Conservation (phyloP, 2,797 vertebrate species). For the Micromesistius poutassou region DNA sequence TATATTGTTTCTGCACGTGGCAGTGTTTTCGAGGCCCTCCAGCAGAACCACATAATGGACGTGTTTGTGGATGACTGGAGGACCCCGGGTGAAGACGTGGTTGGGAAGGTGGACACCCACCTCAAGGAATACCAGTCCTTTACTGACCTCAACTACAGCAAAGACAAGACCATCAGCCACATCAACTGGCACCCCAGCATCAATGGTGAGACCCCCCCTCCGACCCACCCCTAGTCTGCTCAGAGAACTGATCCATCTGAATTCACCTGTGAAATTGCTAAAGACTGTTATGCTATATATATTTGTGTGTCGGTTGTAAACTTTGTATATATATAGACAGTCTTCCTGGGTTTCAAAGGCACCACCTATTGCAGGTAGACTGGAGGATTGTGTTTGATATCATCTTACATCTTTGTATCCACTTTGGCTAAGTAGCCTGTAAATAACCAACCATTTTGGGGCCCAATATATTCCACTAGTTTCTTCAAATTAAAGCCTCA, state of each 20-base stretch:
- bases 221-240: not conserved
- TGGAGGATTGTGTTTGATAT: too few relatives aligned
- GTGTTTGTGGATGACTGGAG: conserved; percentile 83
- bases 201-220: conserved; percentile 66
- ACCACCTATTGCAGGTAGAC: not conserved
- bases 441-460: too few relatives aligned
- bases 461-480: too few relatives aligned
- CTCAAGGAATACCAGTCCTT: conserved; percentile 82
- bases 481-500: too few relatives aligned
- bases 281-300: too few relatives aligned
- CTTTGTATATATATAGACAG: not conserved
- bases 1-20: not conserved
- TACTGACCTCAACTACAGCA: conserved; percentile 73
- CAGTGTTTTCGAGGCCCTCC: conserved; percentile 82
- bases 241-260: not conserved
- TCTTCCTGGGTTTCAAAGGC: not conserved
- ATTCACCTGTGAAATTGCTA: too few relatives aligned
- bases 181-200: conserved; percentile 87
- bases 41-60: conserved; percentile 86
- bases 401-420: not conserved
- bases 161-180: conserved; percentile 80
- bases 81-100: conserved; percentile 70
- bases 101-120: conserved; percentile 66
- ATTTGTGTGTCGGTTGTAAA: not conserved
- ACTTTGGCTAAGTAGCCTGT: not conserved